Base-by-base conservation (phyloP, 2,888 invertebrate species). In the Stratiomys singularior region DNA sequence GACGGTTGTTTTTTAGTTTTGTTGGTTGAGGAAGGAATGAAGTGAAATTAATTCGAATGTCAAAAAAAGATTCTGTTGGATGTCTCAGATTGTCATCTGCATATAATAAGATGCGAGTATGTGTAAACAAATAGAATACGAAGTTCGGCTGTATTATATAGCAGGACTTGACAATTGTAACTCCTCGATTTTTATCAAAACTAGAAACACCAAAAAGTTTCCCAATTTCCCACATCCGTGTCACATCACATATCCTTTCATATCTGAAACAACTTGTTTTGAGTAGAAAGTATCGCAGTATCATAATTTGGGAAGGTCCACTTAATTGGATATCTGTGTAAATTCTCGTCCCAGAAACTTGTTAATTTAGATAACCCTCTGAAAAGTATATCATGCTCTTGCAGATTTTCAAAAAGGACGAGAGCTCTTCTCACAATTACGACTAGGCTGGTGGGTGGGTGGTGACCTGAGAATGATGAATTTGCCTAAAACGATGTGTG, bases 311-410 rank as follows among this genome's bases (percentile, higher is more conserved):
- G 30, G 23, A 44, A 69, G 64, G 77, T 77, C 77, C 37, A 71
- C 79, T 77, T 79, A 79, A 79, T 79, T 78, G 79, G 79, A 79
- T 76, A 79, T 79, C 74, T 79, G 79, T 79, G 79, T 79, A 79
- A 78, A 74, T 76, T 67, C 58, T 77, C 74, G 37, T 76, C 69
- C 74, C 67, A 76, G n/a, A 77, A 78, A 79, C 79, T 79, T 79
- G 79, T 79, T 79, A 79, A 79, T 79, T 78, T 79, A 67, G 37
- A 37, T 37, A 37, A 37, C 37, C 37, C 72, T 64, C 67, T 23
- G 11, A 56, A 13, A 63, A 64, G 60, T 25, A 64, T 37, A 74
- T 74, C 15, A 25, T 27, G 5, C 23, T 21, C 44, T 13, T 47
- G 1, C 46, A 25, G 23, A 25, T 13, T 76, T 23, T 63, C 37